Percentiles rank a stretch among this genome's conserved stretches.
phyloP scores from a whole-genome alignment of 2,797 vertebrate species.

The Uromys caudimaculatus region DNA sequence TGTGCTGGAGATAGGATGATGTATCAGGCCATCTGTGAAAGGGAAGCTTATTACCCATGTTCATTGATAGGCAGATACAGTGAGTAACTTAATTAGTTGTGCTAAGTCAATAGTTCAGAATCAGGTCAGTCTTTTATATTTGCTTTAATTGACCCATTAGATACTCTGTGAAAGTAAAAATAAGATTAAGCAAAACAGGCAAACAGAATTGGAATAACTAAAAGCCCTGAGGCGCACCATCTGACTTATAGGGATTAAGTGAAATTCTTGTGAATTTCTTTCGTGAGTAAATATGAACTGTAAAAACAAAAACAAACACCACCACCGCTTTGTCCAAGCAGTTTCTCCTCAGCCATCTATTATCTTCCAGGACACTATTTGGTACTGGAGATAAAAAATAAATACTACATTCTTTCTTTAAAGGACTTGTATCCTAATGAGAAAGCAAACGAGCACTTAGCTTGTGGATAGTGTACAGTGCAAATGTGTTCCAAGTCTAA shows the following conservation, averaged over 20 bases:
- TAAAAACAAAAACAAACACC: not conserved
- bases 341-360: not conserved
- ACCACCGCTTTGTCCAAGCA: not conserved
- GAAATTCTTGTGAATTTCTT: not conserved
- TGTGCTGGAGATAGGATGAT: not conserved
- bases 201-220: conserved; percentile 1
- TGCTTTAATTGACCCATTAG: not conserved
- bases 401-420: not conserved
- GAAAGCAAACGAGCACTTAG: not conserved
- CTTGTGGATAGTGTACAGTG: not conserved
- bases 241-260: not conserved
- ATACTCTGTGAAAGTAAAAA: conserved; percentile 28
- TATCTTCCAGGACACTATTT: not conserved
- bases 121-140: not conserved
- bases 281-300: not conserved
- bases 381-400: not conserved
- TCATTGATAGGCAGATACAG: not conserved
- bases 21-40: not conserved
- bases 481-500: not conserved
- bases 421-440: not conserved
- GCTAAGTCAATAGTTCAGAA: not conserved
- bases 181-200: conserved; percentile 28
- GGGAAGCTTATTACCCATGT: not conserved
- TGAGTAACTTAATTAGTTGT: not conserved
- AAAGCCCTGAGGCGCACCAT: not conserved